These are phyloP conservation scores for Operophtera brumata DNA, from an alignment of 2,888 invertebrate species.

Conservation along the genomic window DNA sequence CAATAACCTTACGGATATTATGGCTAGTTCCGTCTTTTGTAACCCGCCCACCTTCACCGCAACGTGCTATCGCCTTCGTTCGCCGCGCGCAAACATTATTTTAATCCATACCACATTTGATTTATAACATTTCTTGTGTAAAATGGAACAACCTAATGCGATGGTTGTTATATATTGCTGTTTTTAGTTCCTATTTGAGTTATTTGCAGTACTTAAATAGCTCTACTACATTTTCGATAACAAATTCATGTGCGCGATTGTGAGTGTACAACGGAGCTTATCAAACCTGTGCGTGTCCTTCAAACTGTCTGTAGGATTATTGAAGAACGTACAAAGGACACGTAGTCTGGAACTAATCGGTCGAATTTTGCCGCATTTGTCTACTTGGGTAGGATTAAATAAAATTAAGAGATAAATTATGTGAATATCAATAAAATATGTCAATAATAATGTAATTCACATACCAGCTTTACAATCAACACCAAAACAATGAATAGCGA, in stretches of 20 bases:
- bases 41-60: constrained; percentile 44
- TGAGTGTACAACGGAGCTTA: constrained; percentile 7
- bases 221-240: constrained; percentile 5
- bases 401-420: too few relatives aligned
- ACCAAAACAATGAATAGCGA: background rate
- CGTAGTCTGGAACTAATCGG: constrained; percentile 10
- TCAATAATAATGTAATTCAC: background rate
- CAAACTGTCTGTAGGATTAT: constrained; percentile 21
- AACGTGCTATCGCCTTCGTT: constrained; percentile 14
- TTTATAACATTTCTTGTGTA: constrained; percentile 22
- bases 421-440: too few relatives aligned
- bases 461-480: background rate
- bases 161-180: constrained; percentile 10
- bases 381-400: background rate
- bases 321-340: constrained; percentile 24
- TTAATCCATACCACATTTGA: constrained; percentile 19
- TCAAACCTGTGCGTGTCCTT: constrained; percentile 19
- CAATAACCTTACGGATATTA: constrained; percentile 67
- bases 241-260: constrained; percentile 3
- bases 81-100: constrained; percentile 33
- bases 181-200: constrained; percentile 15
- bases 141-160: constrained; percentile 14
- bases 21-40: constrained; percentile 52
- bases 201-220: constrained; percentile 13
- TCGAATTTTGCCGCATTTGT: constrained; percentile 8